Conservation (phyloP, 2,797 vertebrate species). For the Gobio occitaniae region DNA sequence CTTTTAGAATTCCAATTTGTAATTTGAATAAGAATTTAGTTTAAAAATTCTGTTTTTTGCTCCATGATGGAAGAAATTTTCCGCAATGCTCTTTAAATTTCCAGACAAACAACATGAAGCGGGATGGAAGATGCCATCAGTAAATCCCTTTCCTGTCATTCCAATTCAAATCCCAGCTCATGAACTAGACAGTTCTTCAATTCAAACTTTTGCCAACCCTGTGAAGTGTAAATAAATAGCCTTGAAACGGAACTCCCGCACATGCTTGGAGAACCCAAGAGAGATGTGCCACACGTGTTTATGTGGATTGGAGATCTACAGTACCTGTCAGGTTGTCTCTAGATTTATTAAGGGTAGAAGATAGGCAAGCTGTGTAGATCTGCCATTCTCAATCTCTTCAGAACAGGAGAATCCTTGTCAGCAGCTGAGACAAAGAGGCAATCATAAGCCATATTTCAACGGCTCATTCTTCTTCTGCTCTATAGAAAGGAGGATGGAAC, state of each 20-base stretch:
- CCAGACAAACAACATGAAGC: not conserved
- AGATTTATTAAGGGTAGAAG: conserved; percentile 59
- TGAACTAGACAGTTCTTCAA: not conserved
- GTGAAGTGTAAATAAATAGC: conserved; percentile 11
- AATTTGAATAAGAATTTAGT: not conserved
- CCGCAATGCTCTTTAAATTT: not conserved
- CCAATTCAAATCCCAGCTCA: not conserved
- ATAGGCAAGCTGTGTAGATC: conserved; percentile 52
- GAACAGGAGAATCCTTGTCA: conserved; percentile 43
- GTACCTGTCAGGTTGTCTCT: conserved; percentile 49
- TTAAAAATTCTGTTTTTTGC: not conserved
- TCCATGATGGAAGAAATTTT: not conserved
- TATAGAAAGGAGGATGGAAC: conserved; percentile 56
- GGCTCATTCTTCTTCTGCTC: conserved; percentile 43
- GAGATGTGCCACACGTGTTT: conserved; percentile 6
- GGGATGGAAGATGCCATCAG: not conserved
- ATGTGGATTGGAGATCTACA: conserved; percentile 47
- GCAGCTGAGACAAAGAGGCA: conserved; percentile 59
- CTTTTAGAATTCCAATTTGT: not conserved
- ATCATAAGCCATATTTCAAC: conserved; percentile 65
- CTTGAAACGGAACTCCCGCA: not conserved
- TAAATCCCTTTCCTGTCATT: not conserved
- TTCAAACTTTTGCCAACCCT: not conserved
- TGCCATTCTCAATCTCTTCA: conserved; percentile 61
- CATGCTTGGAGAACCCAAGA: not conserved